Conservation (phyloP, 2,888 invertebrate species). For the Andrena trimmerana region DNA sequence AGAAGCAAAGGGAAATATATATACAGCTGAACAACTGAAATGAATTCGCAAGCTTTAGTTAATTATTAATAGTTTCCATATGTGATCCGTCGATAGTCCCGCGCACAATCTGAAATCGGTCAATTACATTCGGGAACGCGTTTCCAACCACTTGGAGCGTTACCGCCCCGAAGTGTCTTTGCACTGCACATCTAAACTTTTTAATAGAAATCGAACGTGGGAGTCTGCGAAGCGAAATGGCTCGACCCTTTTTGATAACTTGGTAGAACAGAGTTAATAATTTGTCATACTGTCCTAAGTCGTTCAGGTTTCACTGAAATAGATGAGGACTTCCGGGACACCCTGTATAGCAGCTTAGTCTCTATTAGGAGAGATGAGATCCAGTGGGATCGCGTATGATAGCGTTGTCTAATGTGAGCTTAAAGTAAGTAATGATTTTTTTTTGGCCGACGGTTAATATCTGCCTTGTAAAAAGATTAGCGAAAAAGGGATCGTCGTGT, state of each 20-base stretch:
- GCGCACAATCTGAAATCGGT: background rate
- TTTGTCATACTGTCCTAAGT: background rate
- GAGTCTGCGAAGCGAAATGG: background rate
- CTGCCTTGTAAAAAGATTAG: constrained; percentile 39
- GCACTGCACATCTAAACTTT: too few relatives aligned
- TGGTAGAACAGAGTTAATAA: background rate
- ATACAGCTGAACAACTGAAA: background rate
- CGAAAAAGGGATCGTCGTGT: constrained; percentile 30
- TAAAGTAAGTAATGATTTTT: constrained; percentile 34
- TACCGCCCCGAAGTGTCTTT: too few relatives aligned
- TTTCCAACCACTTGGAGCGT: background rate
- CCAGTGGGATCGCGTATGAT: constrained; percentile 39
- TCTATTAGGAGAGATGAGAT: constrained; percentile 45
- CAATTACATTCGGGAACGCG: background rate
- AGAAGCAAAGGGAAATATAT: background rate
- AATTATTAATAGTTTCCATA: background rate
- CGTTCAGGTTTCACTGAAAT: background rate
- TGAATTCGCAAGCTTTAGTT: background rate
- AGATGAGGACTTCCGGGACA: background rate
- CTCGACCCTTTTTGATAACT: background rate
- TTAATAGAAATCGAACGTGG: background rate
- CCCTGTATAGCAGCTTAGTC: constrained; percentile 53
- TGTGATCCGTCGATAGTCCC: background rate
- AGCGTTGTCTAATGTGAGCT: constrained; percentile 47
- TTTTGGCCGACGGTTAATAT: constrained; percentile 31